Evolutionary conservation across 2,888 invertebrate species (phyloP).

Genomic region (Torymus texanus): DNA sequence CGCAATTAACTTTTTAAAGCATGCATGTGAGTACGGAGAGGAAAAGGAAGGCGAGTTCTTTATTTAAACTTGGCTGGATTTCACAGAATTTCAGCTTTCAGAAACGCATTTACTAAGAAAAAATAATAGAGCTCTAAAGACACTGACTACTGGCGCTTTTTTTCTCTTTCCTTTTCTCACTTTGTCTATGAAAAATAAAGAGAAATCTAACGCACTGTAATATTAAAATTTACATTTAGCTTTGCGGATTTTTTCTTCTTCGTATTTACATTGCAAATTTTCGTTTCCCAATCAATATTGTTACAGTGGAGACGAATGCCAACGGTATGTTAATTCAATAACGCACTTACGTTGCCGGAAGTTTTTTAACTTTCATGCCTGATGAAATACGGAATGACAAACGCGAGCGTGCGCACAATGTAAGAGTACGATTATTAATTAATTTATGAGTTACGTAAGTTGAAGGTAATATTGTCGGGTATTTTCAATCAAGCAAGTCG

Average conservation of each 20-base stretch:
- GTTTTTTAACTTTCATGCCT: no score
- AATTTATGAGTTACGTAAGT: no score
- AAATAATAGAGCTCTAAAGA: no score
- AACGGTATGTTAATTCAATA: no score
- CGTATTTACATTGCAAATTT: constrained; percentile 34
- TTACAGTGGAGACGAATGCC: no score
- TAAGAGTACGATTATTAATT: no score
- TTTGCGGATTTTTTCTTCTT: not conserved
- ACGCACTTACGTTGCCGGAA: no score
- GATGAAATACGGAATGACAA: no score
- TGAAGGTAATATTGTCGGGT: not conserved
- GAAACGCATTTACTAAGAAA: no score
- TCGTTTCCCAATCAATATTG: not conserved
- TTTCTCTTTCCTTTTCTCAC: not conserved
- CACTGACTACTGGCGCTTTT: not conserved
- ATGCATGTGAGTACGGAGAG: not conserved
- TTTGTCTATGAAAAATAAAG: constrained; percentile 5
- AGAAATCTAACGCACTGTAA: not conserved
- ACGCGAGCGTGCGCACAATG: no score
- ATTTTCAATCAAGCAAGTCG: not conserved
- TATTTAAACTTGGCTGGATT: no score
- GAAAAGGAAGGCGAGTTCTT: not conserved
- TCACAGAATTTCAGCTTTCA: no score
- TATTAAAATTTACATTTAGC: constrained; percentile 21
- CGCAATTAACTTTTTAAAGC: constrained; percentile 45